Conservation (phyloP, 2,113 vertebrate species). For the Himantopus leucocephalus region DNA sequence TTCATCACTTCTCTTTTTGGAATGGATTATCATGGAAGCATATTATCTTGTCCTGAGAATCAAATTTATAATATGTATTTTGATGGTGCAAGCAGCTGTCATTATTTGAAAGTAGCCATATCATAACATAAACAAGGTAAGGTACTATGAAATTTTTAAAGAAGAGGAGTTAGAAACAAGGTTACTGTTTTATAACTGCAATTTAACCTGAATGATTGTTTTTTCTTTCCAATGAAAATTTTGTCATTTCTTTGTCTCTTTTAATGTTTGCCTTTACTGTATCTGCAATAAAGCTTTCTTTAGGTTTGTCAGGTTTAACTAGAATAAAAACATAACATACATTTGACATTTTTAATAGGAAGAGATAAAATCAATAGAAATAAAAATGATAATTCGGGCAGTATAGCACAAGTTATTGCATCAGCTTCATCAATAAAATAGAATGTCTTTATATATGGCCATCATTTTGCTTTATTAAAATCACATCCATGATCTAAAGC, state of each 20-base stretch:
- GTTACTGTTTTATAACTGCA: neutral
- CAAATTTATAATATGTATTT: neutral
- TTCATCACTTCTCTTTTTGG: neutral
- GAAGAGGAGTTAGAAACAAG: neutral
- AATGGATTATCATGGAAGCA: neutral
- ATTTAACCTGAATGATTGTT: neutral
- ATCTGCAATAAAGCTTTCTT: neutral
- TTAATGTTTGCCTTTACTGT: neutral
- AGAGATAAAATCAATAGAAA: slow-evolving; percentile 2
- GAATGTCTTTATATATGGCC: neutral
- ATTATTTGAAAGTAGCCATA: neutral
- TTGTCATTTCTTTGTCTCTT: neutral
- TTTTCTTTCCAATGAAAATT: neutral
- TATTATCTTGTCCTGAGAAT: neutral
- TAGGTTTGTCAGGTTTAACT: neutral
- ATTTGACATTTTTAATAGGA: neutral
- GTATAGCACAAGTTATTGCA: neutral
- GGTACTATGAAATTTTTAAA: neutral
- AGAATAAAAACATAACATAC: neutral
- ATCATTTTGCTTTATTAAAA: slow-evolving; percentile 48
- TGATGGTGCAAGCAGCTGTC: neutral
- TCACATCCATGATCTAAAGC: neutral
- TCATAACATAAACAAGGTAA: neutral
- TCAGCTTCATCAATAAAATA: slow-evolving; percentile 17
- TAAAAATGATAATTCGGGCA: slow-evolving; percentile 17